These are phyloP conservation scores for Platycheirus rosarum DNA, from an alignment of 2,888 invertebrate genomes.

Conservation along the genomic window DNA sequence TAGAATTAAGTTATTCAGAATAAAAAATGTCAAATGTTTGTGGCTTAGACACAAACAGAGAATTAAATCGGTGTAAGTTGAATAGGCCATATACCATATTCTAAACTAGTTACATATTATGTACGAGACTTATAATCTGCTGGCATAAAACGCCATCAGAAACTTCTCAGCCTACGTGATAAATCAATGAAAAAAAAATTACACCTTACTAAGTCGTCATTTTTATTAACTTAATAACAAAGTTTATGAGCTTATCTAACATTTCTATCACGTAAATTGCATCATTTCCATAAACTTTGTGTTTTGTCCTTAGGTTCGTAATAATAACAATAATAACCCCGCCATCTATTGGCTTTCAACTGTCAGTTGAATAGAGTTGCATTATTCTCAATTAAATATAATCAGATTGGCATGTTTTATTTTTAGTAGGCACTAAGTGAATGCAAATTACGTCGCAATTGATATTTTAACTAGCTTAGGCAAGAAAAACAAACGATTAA, in stretches of 20 bases:
- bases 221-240: neutral
- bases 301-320: conserved; percentile 53
- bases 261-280: conserved; percentile 33
- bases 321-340: conserved; percentile 51
- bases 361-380: conserved; percentile 36
- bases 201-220: neutral
- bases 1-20: too few relatives aligned
- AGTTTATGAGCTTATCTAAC: conserved; percentile 3
- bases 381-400: conserved; percentile 36
- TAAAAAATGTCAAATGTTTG: too few relatives aligned
- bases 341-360: conserved; percentile 61
- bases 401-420: conserved; percentile 46
- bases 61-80: too few relatives aligned
- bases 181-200: conserved; percentile 1
- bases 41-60: too few relatives aligned
- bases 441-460: conserved; percentile 7
- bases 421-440: conserved; percentile 25
- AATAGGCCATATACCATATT: too few relatives aligned
- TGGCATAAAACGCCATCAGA: too few relatives aligned
- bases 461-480: neutral
- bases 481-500: too few relatives aligned
- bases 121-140: too few relatives aligned
- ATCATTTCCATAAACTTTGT: conserved; percentile 41
- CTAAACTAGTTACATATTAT: too few relatives aligned
- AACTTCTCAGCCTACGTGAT: conserved; percentile 1